Conservation (phyloP, 2,113 vertebrate genomes). For the Larimichthys crocea region DNA sequence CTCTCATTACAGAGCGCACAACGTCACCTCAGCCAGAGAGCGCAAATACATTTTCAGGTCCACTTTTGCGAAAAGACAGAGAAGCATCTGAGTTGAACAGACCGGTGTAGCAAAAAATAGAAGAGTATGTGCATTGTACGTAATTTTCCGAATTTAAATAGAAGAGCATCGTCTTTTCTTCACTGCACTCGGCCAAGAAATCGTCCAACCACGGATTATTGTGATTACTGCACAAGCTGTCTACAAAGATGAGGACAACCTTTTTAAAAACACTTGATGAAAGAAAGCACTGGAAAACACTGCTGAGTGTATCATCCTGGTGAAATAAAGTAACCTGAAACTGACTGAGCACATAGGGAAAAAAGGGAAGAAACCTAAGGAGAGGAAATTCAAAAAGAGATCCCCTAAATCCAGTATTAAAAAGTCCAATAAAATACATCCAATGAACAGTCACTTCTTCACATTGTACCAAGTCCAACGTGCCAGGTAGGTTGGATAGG, state of each 20-base stretch:
- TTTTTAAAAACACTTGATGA: neutral
- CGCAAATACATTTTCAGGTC: too few relatives aligned
- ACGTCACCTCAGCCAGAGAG: too few relatives aligned
- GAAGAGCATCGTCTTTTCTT: too few relatives aligned
- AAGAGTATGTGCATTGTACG: too few relatives aligned
- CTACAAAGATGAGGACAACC: neutral
- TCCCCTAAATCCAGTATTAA: neutral
- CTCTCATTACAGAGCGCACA: too few relatives aligned
- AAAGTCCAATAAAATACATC: neutral
- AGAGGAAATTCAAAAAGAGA: slow-evolving; percentile 6
- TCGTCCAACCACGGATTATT: too few relatives aligned
- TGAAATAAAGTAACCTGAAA: slow-evolving; percentile 1
- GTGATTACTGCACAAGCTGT: neutral
- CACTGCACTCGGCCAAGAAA: too few relatives aligned
- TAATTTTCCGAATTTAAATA: too few relatives aligned
- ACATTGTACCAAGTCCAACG: slow-evolving; percentile 1
- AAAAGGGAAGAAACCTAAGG: neutral
- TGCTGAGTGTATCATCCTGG: neutral
- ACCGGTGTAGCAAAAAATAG: too few relatives aligned
- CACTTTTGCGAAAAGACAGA: too few relatives aligned
- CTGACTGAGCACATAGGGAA: neutral
- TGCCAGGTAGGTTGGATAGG: slow-evolving; percentile 8
- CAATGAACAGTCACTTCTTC: neutral
- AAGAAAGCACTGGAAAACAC: neutral
- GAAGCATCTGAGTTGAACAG: too few relatives aligned